Conservation (phyloP, 2,888 invertebrate genomes). For the Tupiocoris notatus region DNA sequence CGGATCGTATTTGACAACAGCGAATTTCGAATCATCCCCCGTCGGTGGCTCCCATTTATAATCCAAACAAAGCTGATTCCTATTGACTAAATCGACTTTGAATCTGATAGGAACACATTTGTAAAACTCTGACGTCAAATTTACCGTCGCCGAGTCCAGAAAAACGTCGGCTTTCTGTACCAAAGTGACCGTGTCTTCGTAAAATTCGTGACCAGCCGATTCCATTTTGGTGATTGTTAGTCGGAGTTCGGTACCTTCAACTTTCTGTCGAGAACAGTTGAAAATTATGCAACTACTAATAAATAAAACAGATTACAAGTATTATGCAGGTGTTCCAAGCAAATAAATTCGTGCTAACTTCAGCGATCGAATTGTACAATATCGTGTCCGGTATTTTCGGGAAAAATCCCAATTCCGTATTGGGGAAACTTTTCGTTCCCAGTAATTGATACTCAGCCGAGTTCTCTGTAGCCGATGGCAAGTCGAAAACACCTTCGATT, state of each 20-base stretch:
- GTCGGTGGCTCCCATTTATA: conserved; percentile 21
- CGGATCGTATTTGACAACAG: conserved; percentile 11
- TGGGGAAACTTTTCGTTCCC: background rate
- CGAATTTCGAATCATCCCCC: conserved; percentile 11
- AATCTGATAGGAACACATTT: conserved; percentile 15
- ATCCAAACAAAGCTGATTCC: conserved; percentile 16
- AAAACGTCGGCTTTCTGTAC: conserved; percentile 5
- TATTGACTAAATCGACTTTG: conserved; percentile 15
- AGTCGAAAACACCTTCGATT: background rate
- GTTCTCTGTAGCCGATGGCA: background rate
- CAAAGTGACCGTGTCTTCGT: conserved; percentile 19
- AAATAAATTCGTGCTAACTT: too few relatives aligned
- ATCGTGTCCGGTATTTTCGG: background rate
- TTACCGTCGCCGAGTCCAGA: background rate
- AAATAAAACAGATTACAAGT: too few relatives aligned
- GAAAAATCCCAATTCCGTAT: background rate
- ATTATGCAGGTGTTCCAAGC: too few relatives aligned
- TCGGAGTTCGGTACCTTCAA: background rate
- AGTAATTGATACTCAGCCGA: background rate
- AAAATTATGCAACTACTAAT: too few relatives aligned
- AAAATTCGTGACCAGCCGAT: background rate
- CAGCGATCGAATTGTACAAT: background rate
- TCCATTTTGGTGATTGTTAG: conserved; percentile 5
- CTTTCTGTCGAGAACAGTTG: background rate
- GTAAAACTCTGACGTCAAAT: conserved; percentile 5